Evolutionary conservation across 2,888 invertebrate species (phyloP), one percentile per base, ranked within the genome.

Genomic region (Meiosimyza decipiens): DNA sequence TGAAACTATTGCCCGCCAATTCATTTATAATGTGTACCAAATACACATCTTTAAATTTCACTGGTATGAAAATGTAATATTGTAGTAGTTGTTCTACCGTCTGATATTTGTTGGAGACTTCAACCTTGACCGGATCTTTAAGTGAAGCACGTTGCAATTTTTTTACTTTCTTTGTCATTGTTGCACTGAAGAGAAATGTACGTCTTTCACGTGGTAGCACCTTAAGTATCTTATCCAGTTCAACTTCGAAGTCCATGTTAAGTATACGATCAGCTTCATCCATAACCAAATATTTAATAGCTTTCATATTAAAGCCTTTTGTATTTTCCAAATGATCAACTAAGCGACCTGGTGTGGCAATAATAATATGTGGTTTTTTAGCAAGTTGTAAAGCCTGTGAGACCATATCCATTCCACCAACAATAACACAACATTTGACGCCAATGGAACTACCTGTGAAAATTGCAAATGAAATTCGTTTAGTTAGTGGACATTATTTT

Each of bases 351-450:
- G 99, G 99, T 0, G 99, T 99, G 0, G 98, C 98, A 57, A 99
- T 95, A 75, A 99, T 91, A 79, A 99, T 93, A 84, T 99, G 99
- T 0, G 99, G 99, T 81, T 98, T 97, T 86, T 97, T 98, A 1
- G 96, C 96, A 65, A 99, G 88, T 80, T 93, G 91, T 74, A 98
- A 88, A 0, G 96, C 92, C 85, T 99, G 99, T 0, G 96, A 93
- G 83, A 96, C 94, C 97, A 98, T 98, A 84, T 99, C 99, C 92
- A 99, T 97, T 0, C 99, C 99, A 63, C 99, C 99, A 5, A 99
- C 99, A 82, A 99, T 94, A 0, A 99, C 98, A 70, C 93, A 96
- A 88, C 95, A 95, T 89, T 97, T 96, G 1, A 99, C 94, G 54
- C 98, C 98, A 84, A 99, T 96, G 75, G 92, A 91, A 15, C 95